A percentile compares a stretch with the other conserved stretches of the same genome.
Conservation (phyloP, 2,888 invertebrate species). For the Aromia moschata region DNA sequence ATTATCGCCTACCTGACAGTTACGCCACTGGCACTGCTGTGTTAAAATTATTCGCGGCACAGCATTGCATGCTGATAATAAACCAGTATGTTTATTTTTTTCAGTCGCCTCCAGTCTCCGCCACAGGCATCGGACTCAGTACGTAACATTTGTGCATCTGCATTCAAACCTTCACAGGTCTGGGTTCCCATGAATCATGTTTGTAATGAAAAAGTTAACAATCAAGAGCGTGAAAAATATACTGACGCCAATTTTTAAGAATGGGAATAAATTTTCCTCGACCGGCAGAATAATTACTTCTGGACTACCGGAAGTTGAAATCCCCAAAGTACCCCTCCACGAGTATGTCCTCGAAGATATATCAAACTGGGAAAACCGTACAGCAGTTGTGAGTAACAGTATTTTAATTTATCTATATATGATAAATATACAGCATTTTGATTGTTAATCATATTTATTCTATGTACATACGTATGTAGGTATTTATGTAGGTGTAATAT, state of each 20-base stretch:
- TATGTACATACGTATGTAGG: no score
- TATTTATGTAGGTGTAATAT: no score
- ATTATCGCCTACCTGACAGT: no score
- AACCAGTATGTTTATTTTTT: conserved; percentile 2
- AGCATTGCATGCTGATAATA: neutral
- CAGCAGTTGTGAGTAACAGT: conserved; percentile 68
- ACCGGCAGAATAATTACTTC: conserved; percentile 27
- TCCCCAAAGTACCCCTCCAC: conserved; percentile 66
- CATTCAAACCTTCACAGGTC: neutral
- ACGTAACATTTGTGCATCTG: neutral
- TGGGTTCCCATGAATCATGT: neutral
- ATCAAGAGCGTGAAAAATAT: neutral
- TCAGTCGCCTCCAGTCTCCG: conserved; percentile 2
- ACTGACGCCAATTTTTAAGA: conserved; percentile 12
- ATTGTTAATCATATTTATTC: no score
- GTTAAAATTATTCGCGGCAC: neutral
- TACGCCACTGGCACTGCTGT: neutral
- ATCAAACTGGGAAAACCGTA: conserved; percentile 66
- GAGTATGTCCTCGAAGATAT: conserved; percentile 68
- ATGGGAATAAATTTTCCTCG: neutral
- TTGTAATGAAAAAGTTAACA: conserved; percentile 5
- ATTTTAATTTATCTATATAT: no score
- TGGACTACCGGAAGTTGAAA: conserved; percentile 64
- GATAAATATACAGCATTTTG: no score
- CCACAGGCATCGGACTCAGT: neutral